Evolutionary conservation across 2,797 vertebrate species (phyloP).

Genomic region (Meriones psammophilus): DNA sequence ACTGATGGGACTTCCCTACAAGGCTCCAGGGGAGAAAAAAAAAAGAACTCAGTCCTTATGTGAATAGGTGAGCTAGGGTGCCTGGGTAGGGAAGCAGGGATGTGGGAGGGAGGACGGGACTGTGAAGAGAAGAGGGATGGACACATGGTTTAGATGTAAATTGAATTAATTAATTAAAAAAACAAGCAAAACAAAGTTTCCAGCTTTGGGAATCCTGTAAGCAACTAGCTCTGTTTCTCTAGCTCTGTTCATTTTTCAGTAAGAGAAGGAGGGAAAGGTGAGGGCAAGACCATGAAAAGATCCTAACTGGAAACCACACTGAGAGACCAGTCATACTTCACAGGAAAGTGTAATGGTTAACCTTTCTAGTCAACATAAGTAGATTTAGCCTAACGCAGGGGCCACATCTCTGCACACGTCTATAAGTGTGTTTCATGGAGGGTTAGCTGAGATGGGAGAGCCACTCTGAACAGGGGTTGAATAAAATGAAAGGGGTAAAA

Average conservation of each 20-base stretch:
- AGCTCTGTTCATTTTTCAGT: not conserved
- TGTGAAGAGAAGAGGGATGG: too few species aligned
- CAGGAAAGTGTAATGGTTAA: not conserved
- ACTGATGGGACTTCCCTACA: too few species aligned
- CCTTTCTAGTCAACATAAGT: not conserved
- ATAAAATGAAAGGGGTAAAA: not conserved
- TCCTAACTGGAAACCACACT: not conserved
- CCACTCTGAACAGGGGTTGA: not conserved
- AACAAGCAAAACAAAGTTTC: not conserved
- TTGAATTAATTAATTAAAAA: too few species aligned
- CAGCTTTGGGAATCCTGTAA: not conserved
- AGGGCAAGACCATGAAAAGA: not conserved
- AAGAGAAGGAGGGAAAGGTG: constrained; percentile 24
- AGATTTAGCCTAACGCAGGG: not conserved
- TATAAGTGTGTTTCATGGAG: not conserved
- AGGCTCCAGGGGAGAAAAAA: too few species aligned
- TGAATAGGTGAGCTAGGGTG: too few species aligned
- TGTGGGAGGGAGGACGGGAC: too few species aligned
- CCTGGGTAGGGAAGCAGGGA: too few species aligned
- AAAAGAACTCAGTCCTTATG: too few species aligned
- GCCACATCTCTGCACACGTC: not conserved
- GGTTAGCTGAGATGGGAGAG: not conserved
- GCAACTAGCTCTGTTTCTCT: not conserved
- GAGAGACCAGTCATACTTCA: not conserved
- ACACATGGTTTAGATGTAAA: too few species aligned